phyloP scores from a whole-genome alignment of 2,113 vertebrate genomes.

The Takifugu bimaculatus region DNA sequence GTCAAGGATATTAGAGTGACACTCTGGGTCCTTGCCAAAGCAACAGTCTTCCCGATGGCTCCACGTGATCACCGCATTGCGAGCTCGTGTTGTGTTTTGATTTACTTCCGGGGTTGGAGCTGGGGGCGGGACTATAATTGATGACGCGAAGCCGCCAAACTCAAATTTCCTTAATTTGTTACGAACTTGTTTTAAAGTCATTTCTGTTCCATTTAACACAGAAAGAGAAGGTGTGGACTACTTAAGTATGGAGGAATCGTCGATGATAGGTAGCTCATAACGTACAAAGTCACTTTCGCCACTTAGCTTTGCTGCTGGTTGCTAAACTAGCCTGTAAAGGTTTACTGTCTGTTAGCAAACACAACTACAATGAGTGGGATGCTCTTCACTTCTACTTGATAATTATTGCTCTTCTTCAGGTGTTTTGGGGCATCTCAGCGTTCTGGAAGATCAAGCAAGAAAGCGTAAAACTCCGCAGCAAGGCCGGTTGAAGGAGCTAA shows the following conservation, averaged over 20 bases:
- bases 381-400: background rate
- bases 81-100: conserved; percentile 9
- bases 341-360: background rate
- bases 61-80: conserved; percentile 18
- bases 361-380: too few relatives aligned
- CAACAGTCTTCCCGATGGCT: background rate
- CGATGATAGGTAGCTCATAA: conserved; percentile 25
- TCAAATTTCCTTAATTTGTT: conserved; percentile 4
- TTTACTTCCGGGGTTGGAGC: conserved; percentile 41
- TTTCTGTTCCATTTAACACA: too few relatives aligned
- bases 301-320: background rate
- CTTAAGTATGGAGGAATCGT: conserved; percentile 14
- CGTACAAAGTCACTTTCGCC: background rate
- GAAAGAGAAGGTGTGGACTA: background rate
- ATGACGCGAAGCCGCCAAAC: conserved; percentile 44
- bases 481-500: conserved; percentile 50
- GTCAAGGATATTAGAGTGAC: background rate
- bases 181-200: background rate
- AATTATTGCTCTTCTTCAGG: conserved; percentile 25
- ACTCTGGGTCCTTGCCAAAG: conserved; percentile 6
- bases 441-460: conserved; percentile 49
- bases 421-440: conserved; percentile 58
- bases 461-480: conserved; percentile 29
- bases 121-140: background rate
- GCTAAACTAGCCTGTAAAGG: background rate